Conservation (phyloP, 2,797 vertebrate species). For the Apogon hyalosoma region DNA sequence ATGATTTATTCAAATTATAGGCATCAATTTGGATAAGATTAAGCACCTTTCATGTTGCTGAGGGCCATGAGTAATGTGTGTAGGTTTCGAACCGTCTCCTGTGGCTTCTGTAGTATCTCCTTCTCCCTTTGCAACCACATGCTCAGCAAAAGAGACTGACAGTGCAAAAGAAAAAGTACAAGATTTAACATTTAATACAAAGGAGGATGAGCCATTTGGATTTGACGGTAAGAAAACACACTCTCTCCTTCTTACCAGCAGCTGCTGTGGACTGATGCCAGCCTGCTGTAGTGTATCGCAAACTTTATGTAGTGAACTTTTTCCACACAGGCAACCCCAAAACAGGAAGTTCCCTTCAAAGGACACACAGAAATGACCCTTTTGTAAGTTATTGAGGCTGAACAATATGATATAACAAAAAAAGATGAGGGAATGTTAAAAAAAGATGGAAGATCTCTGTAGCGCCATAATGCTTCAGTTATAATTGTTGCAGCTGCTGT, state of each 20-base stretch:
- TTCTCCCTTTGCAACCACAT: conserved; percentile 95
- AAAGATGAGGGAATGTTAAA: no score
- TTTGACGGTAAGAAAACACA: neutral
- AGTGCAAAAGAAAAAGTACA: neutral
- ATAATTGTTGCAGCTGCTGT: no score
- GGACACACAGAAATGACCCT: conserved; percentile 33
- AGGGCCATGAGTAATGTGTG: conserved; percentile 88
- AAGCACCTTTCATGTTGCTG: conserved; percentile 92
- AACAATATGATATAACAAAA: no score
- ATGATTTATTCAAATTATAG: neutral
- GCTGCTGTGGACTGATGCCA: conserved; percentile 90
- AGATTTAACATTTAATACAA: neutral
- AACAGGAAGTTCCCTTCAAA: conserved; percentile 92
- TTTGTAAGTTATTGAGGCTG: no score
- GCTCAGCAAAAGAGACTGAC: conserved; percentile 86
- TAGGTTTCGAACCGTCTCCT: conserved; percentile 84
- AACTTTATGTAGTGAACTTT: conserved; percentile 86
- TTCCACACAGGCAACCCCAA: conserved; percentile 92
- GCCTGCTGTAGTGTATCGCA: conserved; percentile 89
- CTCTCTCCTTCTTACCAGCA: conserved; percentile 86
- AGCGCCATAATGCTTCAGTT: no score
- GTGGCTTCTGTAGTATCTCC: conserved; percentile 87
- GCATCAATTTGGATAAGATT: neutral
- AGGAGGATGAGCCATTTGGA: neutral
- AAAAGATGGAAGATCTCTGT: no score